These are phyloP conservation scores for Chelonoidis abingdonii DNA, from an alignment of 2,113 vertebrate genomes.

Conservation along the genomic window DNA sequence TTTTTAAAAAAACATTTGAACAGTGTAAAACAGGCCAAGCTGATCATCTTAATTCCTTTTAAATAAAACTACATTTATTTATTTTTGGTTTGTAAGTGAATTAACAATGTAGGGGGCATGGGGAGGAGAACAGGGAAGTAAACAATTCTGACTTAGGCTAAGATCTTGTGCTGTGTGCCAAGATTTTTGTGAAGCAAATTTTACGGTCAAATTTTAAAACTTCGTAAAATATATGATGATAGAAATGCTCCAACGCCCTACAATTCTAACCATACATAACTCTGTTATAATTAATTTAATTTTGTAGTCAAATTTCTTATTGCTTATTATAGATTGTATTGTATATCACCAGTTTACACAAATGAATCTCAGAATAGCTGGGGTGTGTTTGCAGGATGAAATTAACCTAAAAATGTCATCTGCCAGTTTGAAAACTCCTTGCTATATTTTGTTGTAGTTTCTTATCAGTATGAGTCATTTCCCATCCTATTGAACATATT, in stretches of 20 bases:
- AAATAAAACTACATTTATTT: constrained; percentile 50
- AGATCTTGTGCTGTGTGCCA: constrained; percentile 10
- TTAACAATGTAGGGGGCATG: constrained; percentile 6
- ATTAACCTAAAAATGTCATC: neutral
- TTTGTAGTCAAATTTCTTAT: constrained; percentile 2
- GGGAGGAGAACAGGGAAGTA: neutral
- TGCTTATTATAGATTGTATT: neutral
- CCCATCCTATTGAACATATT: constrained; percentile 30
- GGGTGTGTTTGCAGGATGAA: neutral
- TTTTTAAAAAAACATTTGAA: neutral
- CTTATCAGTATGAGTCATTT: neutral
- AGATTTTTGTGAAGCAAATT: neutral
- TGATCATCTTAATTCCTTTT: constrained; percentile 25
- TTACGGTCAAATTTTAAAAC: constrained; percentile 17
- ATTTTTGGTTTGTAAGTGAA: constrained; percentile 30
- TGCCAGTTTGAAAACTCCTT: neutral
- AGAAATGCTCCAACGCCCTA: neutral
- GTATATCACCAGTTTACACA: constrained; percentile 13
- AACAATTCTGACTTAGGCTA: neutral
- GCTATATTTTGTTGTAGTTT: constrained; percentile 19
- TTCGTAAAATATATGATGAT: neutral
- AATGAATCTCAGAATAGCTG: constrained; percentile 29
- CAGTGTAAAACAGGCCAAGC: neutral
- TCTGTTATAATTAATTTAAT: neutral
- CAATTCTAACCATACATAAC: neutral